phyloP scores from a whole-genome alignment of 2,888 invertebrate species.

The Saturnia japonica region DNA sequence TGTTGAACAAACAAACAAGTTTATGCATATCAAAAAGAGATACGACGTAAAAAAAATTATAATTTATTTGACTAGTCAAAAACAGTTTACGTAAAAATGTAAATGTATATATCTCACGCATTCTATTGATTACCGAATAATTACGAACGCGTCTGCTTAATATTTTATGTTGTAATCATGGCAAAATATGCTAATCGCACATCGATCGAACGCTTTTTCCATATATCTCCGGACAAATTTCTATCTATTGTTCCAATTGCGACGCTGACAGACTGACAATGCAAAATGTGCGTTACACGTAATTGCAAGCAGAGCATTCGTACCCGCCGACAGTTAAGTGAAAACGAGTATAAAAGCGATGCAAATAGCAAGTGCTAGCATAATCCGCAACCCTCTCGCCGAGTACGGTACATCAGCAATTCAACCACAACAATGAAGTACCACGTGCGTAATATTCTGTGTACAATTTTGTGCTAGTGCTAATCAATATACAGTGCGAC shows the following conservation, averaged over 20 bases:
- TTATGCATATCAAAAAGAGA: not conserved
- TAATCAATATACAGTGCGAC: conserved; percentile 28
- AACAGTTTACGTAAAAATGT: conserved; percentile 33
- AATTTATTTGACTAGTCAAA: conserved; percentile 6
- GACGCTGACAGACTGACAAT: conserved; percentile 70
- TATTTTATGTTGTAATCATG: conserved; percentile 46
- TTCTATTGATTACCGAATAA: conserved; percentile 39
- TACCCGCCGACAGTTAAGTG: conserved; percentile 60
- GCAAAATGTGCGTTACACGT: conserved; percentile 57
- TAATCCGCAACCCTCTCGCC: conserved; percentile 72
- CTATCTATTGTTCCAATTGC: conserved; percentile 75
- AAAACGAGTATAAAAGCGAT: conserved; percentile 80
- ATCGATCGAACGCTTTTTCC: conserved; percentile 53
- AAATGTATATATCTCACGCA: conserved; percentile 27
- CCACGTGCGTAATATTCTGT: conserved; percentile 68
- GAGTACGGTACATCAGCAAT: conserved; percentile 55
- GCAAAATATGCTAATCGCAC: conserved; percentile 46
- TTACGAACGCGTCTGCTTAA: conserved; percentile 28
- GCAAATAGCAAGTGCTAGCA: conserved; percentile 75
- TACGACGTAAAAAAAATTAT: not conserved
- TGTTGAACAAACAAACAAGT: not conserved
- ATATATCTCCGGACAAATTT: conserved; percentile 67
- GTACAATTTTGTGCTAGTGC: conserved; percentile 38
- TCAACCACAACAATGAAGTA: conserved; percentile 65
- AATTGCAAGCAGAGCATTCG: conserved; percentile 67